Evolutionary conservation across 23 tunicate species (phyloP), one percentile per base, ranked within the genome.

Genomic region (Styela clava): DNA sequence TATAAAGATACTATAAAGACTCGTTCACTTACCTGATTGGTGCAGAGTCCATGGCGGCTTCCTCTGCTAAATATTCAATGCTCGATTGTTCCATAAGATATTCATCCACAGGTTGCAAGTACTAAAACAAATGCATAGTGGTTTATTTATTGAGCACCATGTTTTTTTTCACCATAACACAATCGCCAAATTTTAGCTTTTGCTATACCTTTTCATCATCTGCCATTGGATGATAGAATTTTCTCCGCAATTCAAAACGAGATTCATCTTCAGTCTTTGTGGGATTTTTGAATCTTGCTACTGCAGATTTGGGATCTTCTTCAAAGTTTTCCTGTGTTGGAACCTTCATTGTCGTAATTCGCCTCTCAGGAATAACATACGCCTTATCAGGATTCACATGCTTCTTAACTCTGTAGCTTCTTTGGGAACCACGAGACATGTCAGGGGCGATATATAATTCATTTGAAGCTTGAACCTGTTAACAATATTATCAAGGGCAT

Each of bases 121-220:
- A 78, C 97, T 91, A 61, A 35, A 84, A 79, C 27, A 52, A 77
- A 73, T n/a, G n/a, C n/a, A n/a, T n/a, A n/a, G n/a, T n/a, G n/a
- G n/a, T n/a, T n/a, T n/a, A 85, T 16, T 16, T 69, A 18, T n/a
- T n/a, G n/a, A n/a, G n/a, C n/a, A n/a, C n/a, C n/a, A n/a, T n/a
- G n/a, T n/a, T n/a, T n/a, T n/a, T n/a, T n/a, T n/a, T n/a, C n/a
- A n/a, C n/a, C n/a, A n/a, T n/a, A n/a, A n/a, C n/a, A n/a, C n/a
- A n/a, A n/a, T n/a, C n/a, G n/a, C n/a, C n/a, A n/a, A n/a, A n/a
- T n/a, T n/a, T n/a, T n/a, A n/a, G n/a, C n/a, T n/a, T n/a, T n/a
- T n/a, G n/a, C n/a, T n/a, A n/a, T n/a, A 91, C 90, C 87, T 91
- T 69, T 2, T 91, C 97, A 64, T 91, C 97, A 72, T 91, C 97